These are phyloP conservation scores for Alviniconcha marisindica DNA, from an alignment of 1,140 invertebrate genomes.

Conservation along the genomic window DNA sequence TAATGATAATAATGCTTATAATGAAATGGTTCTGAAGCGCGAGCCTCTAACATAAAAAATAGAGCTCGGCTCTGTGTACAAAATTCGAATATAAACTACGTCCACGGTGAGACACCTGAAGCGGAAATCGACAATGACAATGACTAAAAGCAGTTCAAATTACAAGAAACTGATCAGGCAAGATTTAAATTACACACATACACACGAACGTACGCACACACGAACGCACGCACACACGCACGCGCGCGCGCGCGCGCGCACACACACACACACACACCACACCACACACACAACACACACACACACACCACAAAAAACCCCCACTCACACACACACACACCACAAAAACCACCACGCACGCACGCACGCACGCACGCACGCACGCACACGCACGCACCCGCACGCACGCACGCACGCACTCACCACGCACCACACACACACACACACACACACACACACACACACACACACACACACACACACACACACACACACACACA, in stretches of 20 bases:
- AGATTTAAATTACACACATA: too few species aligned
- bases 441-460: conserved; percentile 10
- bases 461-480: conserved; percentile 24
- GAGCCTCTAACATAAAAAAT: too few species aligned
- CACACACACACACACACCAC: conserved; percentile 10
- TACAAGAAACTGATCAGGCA: too few species aligned
- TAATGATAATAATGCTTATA: too few species aligned
- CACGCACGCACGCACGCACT: conserved; percentile 18
- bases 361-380: not conserved
- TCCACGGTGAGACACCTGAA: too few species aligned
- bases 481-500: conserved; percentile 20
- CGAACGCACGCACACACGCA: conserved; percentile 18
- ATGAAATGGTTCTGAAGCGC: too few species aligned
- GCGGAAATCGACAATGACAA: too few species aligned
- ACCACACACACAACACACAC: not conserved
- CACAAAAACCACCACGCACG: not conserved
- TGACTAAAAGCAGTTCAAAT: too few species aligned
- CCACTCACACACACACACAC: conserved; percentile 18
- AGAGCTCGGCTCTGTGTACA: too few species aligned
- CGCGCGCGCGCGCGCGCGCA: conserved; percentile 20
- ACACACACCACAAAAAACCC: too few species aligned
- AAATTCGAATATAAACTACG: too few species aligned
- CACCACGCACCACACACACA: not conserved
- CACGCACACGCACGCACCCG: conserved; percentile 18
- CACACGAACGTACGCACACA: conserved; percentile 19